Evolutionary conservation across 2,113 vertebrate species (phyloP).

Genomic region (Acrocephalus arundinaceus): DNA sequence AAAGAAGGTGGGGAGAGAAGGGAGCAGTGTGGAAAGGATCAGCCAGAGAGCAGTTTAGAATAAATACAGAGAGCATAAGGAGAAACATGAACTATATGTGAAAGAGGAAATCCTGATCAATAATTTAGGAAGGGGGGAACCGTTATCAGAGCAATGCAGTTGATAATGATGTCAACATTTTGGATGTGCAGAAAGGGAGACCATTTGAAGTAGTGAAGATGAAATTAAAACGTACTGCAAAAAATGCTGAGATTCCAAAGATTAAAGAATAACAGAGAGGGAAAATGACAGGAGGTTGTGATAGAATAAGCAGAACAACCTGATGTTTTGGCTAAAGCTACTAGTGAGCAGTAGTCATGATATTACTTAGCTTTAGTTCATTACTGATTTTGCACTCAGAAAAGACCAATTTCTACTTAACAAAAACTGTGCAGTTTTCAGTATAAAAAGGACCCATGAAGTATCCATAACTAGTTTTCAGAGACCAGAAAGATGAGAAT

Average conservation of each 20-base stretch:
- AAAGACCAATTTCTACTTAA: not conserved
- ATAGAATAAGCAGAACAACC: not conserved
- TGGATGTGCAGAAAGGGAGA: not conserved
- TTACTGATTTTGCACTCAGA: not conserved
- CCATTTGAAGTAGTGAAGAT: not conserved
- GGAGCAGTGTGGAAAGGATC: not conserved
- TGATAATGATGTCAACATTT: not conserved
- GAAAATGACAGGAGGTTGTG: not conserved
- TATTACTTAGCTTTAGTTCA: not conserved
- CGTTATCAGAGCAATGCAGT: not conserved
- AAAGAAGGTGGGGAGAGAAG: not conserved
- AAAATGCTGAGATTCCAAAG: not conserved
- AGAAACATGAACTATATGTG: not conserved
- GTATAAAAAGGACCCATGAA: not conserved
- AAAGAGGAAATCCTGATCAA: not conserved
- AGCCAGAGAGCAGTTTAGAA: not conserved
- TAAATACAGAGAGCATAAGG: not conserved
- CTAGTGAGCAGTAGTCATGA: not conserved
- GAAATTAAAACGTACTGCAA: not conserved
- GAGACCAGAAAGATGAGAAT: not conserved
- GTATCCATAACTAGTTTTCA: not conserved
- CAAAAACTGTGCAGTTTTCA: not conserved
- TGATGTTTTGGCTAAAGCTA: not conserved
- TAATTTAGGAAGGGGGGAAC: constrained; percentile 1
- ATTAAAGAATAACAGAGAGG: not conserved